Evolutionary conservation across 2,888 invertebrate species (phyloP), one percentile per base, ranked within the genome.

Genomic region (Drosophila ochracea): DNA sequence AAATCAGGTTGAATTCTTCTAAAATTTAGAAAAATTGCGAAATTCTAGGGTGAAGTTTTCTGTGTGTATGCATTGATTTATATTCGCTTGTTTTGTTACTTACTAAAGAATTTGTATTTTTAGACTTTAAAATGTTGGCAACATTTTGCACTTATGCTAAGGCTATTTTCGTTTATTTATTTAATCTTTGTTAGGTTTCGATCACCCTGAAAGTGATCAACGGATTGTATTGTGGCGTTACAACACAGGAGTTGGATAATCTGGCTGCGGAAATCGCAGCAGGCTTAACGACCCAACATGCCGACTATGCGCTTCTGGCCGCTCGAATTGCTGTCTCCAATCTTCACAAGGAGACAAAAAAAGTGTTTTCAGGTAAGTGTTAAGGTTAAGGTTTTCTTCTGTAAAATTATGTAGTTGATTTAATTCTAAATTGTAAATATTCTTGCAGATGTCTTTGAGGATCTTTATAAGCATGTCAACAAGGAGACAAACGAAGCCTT

Each of bases 241-340:
- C 98, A 10, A 99, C 99, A 0, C 97, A 98, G 25, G 99, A 99
- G 92, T 94, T 99, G 84, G 99, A 99, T 93, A 99, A 99, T 92
- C 94, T 99, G 77, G 99, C 99, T 53, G 99, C 99, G 0, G 99
- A 99, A 94, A 99, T 98, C 49, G 98, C 99, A n/a, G 99, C 99
- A 16, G 98, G 98, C 37, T 97, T 99, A 97, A 99, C 99, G 0
- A 98, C 98, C 4, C 96, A 97, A 90, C 99, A 99, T 94, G 98
- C 99, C 0, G 99, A 99, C 94, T 99, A 99, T 94, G 99, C 97
- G 7, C 94, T 97, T 70, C 94, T 98, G 61, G 98, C 97, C 63
- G 97, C 97, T 4, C 95, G 99, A 82, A 97, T 99, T 90, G 99
- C 98, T 10, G 96, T 99, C 53, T 99, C 99, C 1, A 99, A 99